These are phyloP conservation scores for Centropus bengalensis DNA, from an alignment of 2,113 vertebrate species.

Conservation along the genomic window DNA sequence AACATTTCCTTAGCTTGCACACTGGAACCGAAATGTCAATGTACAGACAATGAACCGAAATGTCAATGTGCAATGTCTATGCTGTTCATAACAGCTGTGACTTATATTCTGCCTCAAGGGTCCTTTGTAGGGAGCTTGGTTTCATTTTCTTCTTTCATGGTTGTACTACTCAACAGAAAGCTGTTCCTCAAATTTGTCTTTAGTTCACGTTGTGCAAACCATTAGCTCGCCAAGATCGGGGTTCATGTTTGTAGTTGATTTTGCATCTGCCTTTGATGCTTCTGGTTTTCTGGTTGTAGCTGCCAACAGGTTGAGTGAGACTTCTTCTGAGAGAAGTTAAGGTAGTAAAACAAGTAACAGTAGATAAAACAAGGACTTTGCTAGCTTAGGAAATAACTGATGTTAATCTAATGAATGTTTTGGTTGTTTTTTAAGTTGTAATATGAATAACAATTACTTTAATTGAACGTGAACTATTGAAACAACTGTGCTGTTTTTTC, in stretches of 20 bases:
- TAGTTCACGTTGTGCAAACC: background rate
- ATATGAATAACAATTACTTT: background rate
- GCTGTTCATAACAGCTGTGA: background rate
- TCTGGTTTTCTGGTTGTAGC: background rate
- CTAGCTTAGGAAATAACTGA: background rate
- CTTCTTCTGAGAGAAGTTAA: background rate
- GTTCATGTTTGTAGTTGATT: background rate
- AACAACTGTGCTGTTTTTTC: background rate
- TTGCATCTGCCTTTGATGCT: background rate
- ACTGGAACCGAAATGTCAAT: too few species aligned
- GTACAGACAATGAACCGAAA: too few species aligned
- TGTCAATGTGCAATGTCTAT: background rate
- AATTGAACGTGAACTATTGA: background rate
- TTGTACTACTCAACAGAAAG: background rate
- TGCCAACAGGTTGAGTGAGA: background rate
- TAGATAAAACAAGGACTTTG: background rate
- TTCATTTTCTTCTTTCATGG: background rate
- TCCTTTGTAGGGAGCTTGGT: background rate
- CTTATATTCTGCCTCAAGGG: background rate
- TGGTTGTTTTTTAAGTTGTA: background rate
- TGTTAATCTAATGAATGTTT: background rate
- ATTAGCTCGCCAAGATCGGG: background rate
- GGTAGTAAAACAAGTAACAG: background rate
- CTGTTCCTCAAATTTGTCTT: background rate
- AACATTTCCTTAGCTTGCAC: too few species aligned